phyloP scores from a whole-genome alignment of 2,888 invertebrate species.

The Eristalis intricaria region DNA sequence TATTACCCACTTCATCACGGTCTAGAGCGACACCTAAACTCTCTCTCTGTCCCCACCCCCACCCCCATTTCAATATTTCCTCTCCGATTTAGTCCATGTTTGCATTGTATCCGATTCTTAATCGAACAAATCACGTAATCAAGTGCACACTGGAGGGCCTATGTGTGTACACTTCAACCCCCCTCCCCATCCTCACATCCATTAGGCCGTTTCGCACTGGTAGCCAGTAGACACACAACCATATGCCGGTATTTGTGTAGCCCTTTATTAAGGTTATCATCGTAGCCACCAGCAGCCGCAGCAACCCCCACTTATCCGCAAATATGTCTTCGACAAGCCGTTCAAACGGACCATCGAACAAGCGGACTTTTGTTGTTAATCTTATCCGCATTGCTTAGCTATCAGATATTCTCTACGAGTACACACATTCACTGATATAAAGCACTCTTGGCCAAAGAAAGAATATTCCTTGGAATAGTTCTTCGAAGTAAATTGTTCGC shows the following conservation, averaged over 20 bases:
- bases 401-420: constrained; percentile 38
- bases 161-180: constrained; percentile 6
- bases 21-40: neutral
- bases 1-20: constrained; percentile 40
- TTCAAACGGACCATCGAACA: neutral
- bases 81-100: constrained; percentile 12
- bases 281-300: constrained; percentile 7
- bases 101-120: constrained; percentile 18
- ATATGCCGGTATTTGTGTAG: constrained; percentile 14
- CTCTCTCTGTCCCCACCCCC: neutral
- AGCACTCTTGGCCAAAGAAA: constrained; percentile 16
- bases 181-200: neutral
- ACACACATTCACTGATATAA: constrained; percentile 34
- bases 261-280: constrained; percentile 34
- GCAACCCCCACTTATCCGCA: constrained; percentile 8
- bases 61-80: constrained; percentile 35
- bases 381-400: constrained; percentile 66
- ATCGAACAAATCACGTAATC: constrained; percentile 26
- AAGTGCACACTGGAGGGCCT: constrained; percentile 4
- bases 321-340: constrained; percentile 44
- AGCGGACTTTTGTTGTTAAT: constrained; percentile 49
- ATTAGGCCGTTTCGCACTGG: neutral
- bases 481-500: constrained; percentile 5
- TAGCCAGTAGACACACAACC: neutral
- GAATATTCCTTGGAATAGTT: neutral